Base-by-base conservation (phyloP, 1,140 invertebrate species). In the Ceratosolen solmsi region DNA sequence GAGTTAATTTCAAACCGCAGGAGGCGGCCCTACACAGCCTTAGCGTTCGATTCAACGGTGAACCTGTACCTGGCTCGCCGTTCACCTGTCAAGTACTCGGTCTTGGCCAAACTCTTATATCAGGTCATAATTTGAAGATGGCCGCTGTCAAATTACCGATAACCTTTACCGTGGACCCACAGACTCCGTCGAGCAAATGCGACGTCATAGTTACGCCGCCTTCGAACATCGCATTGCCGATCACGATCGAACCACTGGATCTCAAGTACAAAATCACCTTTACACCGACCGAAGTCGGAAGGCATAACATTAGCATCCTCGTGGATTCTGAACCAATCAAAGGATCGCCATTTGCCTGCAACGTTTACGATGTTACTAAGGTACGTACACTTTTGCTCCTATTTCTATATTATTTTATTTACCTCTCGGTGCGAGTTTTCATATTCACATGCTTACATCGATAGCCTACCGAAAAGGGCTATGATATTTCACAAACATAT, bases 1-100 rank as follows among this genome's bases (percentile, higher is more conserved):
- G 95, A 87, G 98, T 99, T 3, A 99, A 99, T 90, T 99, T 99
- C 90, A 99, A 98, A 87, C 98, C 98, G 0, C 96, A 97, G 74
- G 97, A 98, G 92, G 95, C 97, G 4, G 96, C 96, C 3, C 93
- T 95, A 1, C 97, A 98, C 89, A 96, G 94, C 81, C 92, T 98
- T 0, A 98, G 96, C 80, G 97, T 99, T 46, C 95, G 98, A 84
- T 99, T 99, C 90, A 99, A 99, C 92, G 98, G 97, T 17, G 96
- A 98, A 90, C 95, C 96, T 33, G 97, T 99, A 11, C 97, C 98
- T 79, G 95, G 97, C 13, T 98, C 97, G 49, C 97, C 97, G 22
- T 98, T 98, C 89, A 96, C 94, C 65, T 98, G 96, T 87, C 94
- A 95, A 89, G 96, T 97, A 78, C 91, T 93, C 25, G 93, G 94